A percentile compares a stretch with the other conserved stretches of the same genome.
Conservation (phyloP, 2,888 invertebrate species). For the Synanthedon formicaeformis region DNA sequence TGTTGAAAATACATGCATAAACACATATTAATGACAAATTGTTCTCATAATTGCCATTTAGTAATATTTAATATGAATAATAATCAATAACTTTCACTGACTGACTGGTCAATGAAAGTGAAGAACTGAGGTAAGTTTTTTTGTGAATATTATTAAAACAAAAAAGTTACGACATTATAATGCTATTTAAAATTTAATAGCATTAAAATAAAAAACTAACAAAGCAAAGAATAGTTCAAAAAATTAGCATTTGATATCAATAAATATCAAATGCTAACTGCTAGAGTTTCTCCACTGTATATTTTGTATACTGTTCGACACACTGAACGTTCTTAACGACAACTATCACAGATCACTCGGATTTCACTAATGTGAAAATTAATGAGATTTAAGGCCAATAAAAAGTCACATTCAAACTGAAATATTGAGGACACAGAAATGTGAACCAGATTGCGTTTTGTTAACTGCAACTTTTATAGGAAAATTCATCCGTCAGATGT, state of each 20-base stretch:
- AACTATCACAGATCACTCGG: neutral
- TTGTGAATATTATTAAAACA: too few relatives aligned
- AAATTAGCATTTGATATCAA: too few relatives aligned
- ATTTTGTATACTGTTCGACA: neutral
- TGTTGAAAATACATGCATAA: too few relatives aligned
- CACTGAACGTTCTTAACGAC: neutral
- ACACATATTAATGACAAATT: neutral
- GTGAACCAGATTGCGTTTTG: neutral
- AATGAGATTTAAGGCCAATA: neutral
- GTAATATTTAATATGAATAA: neutral
- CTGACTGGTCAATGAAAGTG: too few relatives aligned
- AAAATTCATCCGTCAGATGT: neutral
- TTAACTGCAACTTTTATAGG: neutral
- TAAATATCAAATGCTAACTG: neutral
- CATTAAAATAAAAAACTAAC: too few relatives aligned
- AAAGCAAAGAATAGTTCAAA: too few relatives aligned
- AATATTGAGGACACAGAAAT: neutral
- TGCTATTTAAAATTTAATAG: too few relatives aligned
- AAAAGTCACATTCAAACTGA: neutral
- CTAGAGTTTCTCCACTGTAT: neutral
- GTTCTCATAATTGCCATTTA: neutral
- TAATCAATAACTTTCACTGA: too few relatives aligned
- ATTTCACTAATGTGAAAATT: neutral
- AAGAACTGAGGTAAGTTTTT: too few relatives aligned
- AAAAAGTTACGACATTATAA: too few relatives aligned